Conservation (phyloP, 2,113 vertebrate genomes). For the Microtus richardsoni region DNA sequence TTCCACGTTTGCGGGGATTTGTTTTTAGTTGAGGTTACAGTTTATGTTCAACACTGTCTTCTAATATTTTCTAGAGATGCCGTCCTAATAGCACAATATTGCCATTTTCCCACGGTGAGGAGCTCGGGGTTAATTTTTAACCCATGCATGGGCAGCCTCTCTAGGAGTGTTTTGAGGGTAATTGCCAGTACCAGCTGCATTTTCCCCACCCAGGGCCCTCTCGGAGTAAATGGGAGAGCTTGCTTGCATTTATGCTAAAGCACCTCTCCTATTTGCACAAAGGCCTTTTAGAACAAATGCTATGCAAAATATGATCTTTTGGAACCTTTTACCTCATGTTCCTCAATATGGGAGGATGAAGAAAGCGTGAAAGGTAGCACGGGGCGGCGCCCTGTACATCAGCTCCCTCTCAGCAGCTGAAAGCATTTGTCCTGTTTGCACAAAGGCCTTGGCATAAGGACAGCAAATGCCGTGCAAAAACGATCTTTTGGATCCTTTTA, state of each 20-base stretch:
- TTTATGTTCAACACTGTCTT: background rate
- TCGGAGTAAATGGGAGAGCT: background rate
- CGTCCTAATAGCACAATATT: background rate
- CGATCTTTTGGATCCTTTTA: background rate
- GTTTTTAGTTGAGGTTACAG: background rate
- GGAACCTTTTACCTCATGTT: background rate
- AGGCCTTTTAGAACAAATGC: background rate
- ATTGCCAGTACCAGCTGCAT: background rate
- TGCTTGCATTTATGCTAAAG: constrained; percentile 26
- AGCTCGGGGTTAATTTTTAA: background rate
- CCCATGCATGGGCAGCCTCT: background rate
- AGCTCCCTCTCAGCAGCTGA: background rate
- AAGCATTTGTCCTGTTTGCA: background rate
- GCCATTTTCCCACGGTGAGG: background rate
- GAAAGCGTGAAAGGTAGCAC: background rate
- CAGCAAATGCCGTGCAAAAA: background rate
- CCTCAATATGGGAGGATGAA: background rate
- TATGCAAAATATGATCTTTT: background rate
- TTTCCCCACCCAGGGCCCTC: background rate
- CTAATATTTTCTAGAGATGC: background rate
- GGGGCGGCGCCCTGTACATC: background rate
- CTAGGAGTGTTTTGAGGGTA: background rate
- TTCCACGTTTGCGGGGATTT: background rate
- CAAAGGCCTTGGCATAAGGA: background rate
- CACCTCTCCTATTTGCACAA: background rate